phyloP scores from a whole-genome alignment of 2,113 vertebrate species.

The Bubo blakistoni region DNA sequence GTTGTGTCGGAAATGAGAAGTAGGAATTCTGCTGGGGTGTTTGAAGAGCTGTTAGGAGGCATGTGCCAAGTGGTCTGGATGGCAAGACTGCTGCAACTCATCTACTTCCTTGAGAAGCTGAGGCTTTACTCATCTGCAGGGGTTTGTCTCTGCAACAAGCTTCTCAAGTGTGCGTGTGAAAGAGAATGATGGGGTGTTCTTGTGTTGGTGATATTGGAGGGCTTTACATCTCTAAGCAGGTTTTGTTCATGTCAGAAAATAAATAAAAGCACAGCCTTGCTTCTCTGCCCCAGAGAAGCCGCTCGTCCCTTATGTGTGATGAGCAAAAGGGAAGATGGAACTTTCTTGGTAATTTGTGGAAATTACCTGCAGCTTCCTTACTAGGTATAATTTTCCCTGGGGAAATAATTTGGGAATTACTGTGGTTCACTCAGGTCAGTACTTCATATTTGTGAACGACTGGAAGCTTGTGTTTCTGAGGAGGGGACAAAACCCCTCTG shows the following conservation, averaged over 20 bases:
- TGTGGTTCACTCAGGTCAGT: not conserved
- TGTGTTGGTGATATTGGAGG: not conserved
- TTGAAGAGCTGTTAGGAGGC: not conserved
- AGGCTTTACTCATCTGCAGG: not conserved
- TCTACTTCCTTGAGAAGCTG: not conserved
- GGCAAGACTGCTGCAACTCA: not conserved
- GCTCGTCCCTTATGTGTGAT: not conserved
- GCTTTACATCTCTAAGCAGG: not conserved
- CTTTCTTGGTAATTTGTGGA: not conserved
- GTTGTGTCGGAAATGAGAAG: not conserved
- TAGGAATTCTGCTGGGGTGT: not conserved
- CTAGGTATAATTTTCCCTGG: not conserved
- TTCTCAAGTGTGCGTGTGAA: not conserved
- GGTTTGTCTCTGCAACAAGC: not conserved
- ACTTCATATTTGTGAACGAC: not conserved
- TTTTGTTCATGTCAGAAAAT: not conserved
- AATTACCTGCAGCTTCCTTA: not conserved
- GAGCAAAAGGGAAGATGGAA: not conserved
- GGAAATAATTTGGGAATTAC: not conserved
- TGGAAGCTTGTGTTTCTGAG: not conserved
- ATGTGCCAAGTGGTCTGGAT: not conserved
- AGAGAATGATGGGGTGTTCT: not conserved
- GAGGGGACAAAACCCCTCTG: not conserved
- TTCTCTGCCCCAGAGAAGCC: not conserved
- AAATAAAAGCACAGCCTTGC: not conserved